A percentile compares a stretch with the other conserved stretches of the same genome.
Conservation (phyloP, 1,140 invertebrate genomes). For the Lepeophtheirus salmonis region DNA sequence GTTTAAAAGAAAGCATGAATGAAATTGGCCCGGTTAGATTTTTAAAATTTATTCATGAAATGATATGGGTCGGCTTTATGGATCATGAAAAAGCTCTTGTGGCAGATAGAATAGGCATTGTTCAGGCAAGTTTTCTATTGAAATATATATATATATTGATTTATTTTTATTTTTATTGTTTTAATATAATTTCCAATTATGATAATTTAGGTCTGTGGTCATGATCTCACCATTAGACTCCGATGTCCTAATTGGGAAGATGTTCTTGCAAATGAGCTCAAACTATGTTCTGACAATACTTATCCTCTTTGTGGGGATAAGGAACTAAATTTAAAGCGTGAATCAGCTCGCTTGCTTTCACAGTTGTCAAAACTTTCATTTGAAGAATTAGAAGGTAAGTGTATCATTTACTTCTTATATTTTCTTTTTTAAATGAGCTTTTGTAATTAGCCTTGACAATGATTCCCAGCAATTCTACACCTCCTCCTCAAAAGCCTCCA, state of each 20-base stretch:
- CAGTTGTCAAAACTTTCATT: constrained; percentile 12
- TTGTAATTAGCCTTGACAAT: not conserved
- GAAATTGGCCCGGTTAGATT: constrained; percentile 9
- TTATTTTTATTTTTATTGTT: not conserved
- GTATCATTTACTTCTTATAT: no score
- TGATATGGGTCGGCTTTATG: constrained; percentile 15
- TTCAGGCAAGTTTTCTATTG: constrained; percentile 6
- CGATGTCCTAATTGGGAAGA: constrained; percentile 66
- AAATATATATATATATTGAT: not conserved
- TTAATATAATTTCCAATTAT: constrained; percentile 11
- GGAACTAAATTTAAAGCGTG: constrained; percentile 4
- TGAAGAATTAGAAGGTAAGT: constrained; percentile 13
- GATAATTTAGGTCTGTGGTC: constrained; percentile 41
- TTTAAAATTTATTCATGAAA: constrained; percentile 14
- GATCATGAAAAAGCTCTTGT: constrained; percentile 14
- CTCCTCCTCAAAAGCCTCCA: not conserved
- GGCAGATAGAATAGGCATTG: constrained; percentile 8
- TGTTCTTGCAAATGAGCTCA: constrained; percentile 56
- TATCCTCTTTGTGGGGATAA: constrained; percentile 35
- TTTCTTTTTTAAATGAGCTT: no score
- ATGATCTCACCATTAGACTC: constrained; percentile 46
- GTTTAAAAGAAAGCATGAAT: not conserved
- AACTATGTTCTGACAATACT: constrained; percentile 59
- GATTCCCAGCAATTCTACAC: not conserved
- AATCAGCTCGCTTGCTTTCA: constrained; percentile 5